Evolutionary conservation across 2,797 vertebrate species (phyloP).

Genomic region (Crenuchus spilurus): DNA sequence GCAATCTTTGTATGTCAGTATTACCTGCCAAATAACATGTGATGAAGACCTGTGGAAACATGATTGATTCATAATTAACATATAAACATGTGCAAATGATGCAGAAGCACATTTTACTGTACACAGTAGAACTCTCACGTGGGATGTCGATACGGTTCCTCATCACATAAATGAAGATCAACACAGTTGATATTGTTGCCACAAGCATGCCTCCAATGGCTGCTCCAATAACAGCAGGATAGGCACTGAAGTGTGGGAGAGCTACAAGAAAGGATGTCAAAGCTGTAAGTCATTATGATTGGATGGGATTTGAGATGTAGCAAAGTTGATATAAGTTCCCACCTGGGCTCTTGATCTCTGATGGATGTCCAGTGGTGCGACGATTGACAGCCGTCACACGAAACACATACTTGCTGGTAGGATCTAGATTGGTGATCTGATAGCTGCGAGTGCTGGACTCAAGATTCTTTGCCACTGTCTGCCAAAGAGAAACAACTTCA

Average conservation of each 20-base stretch:
- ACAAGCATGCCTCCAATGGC: conserved; percentile 84
- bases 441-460: conserved; percentile 76
- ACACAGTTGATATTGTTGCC: conserved; percentile 72
- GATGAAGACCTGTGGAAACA: conserved; percentile 78
- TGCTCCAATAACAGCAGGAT: conserved; percentile 85
- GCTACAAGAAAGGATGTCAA: conserved; percentile 75
- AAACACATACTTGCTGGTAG: conserved; percentile 81
- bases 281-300: not conserved
- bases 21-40: conserved; percentile 86
- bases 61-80: conserved; percentile 25
- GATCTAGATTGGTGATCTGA: conserved; percentile 80
- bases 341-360: conserved; percentile 89
- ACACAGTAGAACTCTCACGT: conserved; percentile 72
- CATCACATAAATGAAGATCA: conserved; percentile 81
- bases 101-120: not conserved
- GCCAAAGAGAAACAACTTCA: conserved; percentile 69
- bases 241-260: conserved; percentile 80
- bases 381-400: conserved; percentile 86
- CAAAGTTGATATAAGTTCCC: conserved; percentile 56
- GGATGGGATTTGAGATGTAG: not conserved
- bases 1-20: conserved; percentile 56
- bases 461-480: conserved; percentile 71
- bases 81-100: not conserved
- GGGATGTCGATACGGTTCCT: conserved; percentile 82
- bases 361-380: conserved; percentile 84